Evolutionary conservation across 2,888 invertebrate genomes (phyloP), one percentile per base, ranked within the genome.

Genomic region (Acrobasis suavella): DNA sequence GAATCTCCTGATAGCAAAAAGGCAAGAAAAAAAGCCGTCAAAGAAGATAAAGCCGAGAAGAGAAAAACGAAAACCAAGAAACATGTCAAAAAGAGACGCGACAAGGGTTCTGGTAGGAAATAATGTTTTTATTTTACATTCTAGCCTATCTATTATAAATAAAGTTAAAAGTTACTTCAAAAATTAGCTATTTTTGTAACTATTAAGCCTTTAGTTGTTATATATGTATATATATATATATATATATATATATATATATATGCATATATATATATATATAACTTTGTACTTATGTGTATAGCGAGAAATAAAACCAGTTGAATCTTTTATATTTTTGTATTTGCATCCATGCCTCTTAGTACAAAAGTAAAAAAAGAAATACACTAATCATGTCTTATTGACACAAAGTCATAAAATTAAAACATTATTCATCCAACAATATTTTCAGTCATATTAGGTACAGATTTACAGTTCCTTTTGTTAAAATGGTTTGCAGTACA

Each of bases 1-100:
- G 98, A 98, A 86, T 96, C 96, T 0, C 93, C 95, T 0, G 96
- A 96, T 66, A 96, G 96, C 73, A 96, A 96, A 82, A 96, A 95
- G 76, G 95, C 95, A 7, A 94, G 99, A 39, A 99, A 99, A 78
- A 96, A 97, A 75, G 96, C 96, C 0, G 93, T 98, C 0, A 98
- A 98, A 87, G 96, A 97, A 60, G 96, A 96, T 60, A 95, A 97
- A 78, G 96, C 98, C 0, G 98, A 98, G 71, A 97, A 96, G 77
- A 93, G 98, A 58, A 97, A 97, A 92, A 93, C 92, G 0, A 99
- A 99, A 93, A 94, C 96, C 0, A 98, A 98, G 75, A 99, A 99
- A 84, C 97, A 98, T 84, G 86, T 98, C 0, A 99, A 99, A 81
- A 99, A 98, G 78, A 93, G 96, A 69, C 95, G 96, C 78, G 97